Evolutionary conservation across 2,113 vertebrate genomes (phyloP), one percentile per base, ranked within the genome.

Genomic region (Bos taurus): DNA sequence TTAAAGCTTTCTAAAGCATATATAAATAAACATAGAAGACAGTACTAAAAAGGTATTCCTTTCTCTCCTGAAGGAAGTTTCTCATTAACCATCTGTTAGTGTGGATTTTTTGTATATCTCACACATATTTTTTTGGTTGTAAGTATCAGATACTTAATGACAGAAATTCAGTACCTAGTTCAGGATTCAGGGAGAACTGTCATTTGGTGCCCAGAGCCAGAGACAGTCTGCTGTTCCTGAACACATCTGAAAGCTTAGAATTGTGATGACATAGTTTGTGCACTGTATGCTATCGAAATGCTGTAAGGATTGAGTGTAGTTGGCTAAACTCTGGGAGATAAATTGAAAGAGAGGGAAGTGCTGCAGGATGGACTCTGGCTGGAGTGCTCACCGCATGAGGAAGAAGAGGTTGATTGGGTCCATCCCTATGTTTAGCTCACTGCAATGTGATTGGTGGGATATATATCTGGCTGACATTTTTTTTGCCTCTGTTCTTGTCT

Each of bases 51-150:
- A 48, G 15, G 52, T 54, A 50, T 30, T 92, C 13, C 16, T 43
- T 90, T 52, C 30, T 97, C 21, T 90, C 62, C 36, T 86, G 36
- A 86, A 8, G 0, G 97, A 87, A 85, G 97, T 98, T 98, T 96
- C 84, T 93, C 50, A 84, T 77, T 98, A 98, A 91, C 96, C 90
- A 98, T 90, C 89, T 46, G 50, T 96, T 98, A 40, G 19, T 71
- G 5, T 71, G 97, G 98, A 96, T 98, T 92, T 97, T 97, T 98
- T 98, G 97, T 94, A 97, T 92, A 95, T 97, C 52, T 86, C 67
- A 83, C 36, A 83, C 57, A 96, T 59, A 81, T 90, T 97, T 94
- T 83, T 87, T 87, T 80, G 4, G 82, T 56, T 85, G 2, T 90
- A 93, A 15, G 1, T 74, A 86, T 3, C 26, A 81, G 48, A 81